Conservation (phyloP, 2,113 vertebrate species). For the Sminthopsis crassicaudata region DNA sequence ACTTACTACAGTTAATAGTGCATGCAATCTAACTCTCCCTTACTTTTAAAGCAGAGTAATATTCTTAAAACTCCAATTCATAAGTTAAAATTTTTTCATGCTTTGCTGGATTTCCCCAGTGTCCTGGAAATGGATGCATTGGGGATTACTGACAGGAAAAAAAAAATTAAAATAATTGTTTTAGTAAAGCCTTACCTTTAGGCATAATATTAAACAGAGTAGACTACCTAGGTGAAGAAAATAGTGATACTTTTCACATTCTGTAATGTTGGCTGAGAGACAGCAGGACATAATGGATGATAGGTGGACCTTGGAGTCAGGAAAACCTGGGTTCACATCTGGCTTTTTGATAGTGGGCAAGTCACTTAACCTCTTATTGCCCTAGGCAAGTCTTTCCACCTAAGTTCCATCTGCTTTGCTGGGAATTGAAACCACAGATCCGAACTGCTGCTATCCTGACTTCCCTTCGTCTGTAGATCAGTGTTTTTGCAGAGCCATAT, state of each 20-base stretch:
- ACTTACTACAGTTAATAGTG: slow-evolving; percentile 55
- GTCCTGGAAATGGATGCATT: slow-evolving; percentile 14
- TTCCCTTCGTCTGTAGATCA: not conserved
- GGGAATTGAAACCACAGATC: not conserved
- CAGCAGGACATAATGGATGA: not conserved
- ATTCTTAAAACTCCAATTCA: not conserved
- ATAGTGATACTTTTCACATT: not conserved
- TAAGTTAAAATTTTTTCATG: not conserved
- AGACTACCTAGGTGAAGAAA: slow-evolving; percentile 52
- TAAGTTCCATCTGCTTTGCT: not conserved
- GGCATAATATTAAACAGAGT: slow-evolving; percentile 23
- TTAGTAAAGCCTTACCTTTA: slow-evolving; percentile 66
- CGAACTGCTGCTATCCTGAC: not conserved
- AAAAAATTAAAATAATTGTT: slow-evolving; percentile 53
- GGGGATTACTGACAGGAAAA: not conserved
- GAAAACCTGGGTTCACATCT: not conserved
- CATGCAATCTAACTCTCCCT: not conserved
- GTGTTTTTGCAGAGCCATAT: not conserved
- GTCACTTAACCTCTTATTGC: not conserved
- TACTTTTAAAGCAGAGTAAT: not conserved
- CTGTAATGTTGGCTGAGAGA: not conserved
- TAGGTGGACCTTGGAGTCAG: not conserved
- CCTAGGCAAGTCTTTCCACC: not conserved
- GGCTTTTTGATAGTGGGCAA: not conserved
- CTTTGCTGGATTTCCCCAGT: slow-evolving; percentile 54